Percentiles rank a stretch among this genome's conserved stretches.
Conservation (phyloP, 2,113 vertebrate genomes). For the Caranx melampygus region DNA sequence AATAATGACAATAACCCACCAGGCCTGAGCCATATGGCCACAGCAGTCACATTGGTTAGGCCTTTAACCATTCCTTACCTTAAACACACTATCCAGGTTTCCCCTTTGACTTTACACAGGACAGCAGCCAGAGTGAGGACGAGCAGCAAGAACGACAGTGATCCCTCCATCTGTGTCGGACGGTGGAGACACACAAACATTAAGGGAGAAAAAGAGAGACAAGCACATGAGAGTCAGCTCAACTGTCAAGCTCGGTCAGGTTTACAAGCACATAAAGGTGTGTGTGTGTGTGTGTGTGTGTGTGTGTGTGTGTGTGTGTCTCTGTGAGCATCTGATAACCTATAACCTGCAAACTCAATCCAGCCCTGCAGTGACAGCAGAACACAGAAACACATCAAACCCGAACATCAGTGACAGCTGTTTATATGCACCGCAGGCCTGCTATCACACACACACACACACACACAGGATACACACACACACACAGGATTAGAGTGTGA, state of each 20-base stretch:
- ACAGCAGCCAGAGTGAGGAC: not conserved
- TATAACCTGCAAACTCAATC: constrained; percentile 73
- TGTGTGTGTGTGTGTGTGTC: not conserved
- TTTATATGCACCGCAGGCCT: constrained; percentile 60
- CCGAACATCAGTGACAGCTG: constrained; percentile 67
- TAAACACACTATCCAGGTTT: not conserved
- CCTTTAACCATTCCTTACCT: not conserved
- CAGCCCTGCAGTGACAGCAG: constrained; percentile 56
- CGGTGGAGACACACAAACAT: constrained; percentile 19
- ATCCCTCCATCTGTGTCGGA: not conserved
- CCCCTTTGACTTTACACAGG: not conserved
- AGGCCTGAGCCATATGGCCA: not conserved
- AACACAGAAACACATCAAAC: constrained; percentile 63
- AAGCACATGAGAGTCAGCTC: constrained; percentile 44
- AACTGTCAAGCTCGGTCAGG: constrained; percentile 71
- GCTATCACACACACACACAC: constrained; percentile 35
- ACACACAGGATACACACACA: constrained; percentile 6
- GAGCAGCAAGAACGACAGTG: not conserved
- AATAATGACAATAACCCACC: not conserved
- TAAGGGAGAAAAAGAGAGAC: constrained; percentile 5
- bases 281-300: not conserved
- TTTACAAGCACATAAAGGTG: constrained; percentile 49
- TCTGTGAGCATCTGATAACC: constrained; percentile 73
- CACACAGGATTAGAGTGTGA: constrained; percentile 57
- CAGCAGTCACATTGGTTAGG: not conserved